phyloP scores from a whole-genome alignment of 2,113 vertebrate genomes.

The Paedocypris sp. region DNA sequence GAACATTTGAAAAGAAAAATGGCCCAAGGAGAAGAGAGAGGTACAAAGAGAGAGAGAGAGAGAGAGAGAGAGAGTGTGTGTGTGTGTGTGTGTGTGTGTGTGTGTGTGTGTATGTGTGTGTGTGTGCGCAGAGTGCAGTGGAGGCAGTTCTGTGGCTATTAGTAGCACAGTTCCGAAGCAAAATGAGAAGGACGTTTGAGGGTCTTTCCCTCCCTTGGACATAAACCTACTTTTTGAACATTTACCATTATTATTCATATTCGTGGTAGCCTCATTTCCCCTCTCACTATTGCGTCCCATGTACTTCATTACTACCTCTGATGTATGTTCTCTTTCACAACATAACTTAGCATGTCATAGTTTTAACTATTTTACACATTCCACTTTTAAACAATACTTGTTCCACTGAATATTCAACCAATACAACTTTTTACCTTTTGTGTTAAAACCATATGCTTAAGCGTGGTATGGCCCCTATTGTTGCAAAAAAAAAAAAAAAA shows the following conservation, averaged over 20 bases:
- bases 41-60: too few relatives aligned
- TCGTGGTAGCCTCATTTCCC: slow-evolving; percentile 26
- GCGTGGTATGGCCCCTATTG: too few relatives aligned
- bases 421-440: too few relatives aligned
- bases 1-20: slow-evolving; percentile 30
- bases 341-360: too few relatives aligned
- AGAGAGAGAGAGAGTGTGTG: too few relatives aligned
- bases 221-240: slow-evolving; percentile 27
- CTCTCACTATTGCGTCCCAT: slow-evolving; percentile 41
- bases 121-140: neutral
- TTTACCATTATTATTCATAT: slow-evolving; percentile 31
- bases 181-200: slow-evolving; percentile 29
- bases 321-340: neutral
- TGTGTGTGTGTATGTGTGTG: slow-evolving; percentile 1
- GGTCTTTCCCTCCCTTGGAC: slow-evolving; percentile 25
- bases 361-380: too few relatives aligned
- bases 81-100: too few relatives aligned
- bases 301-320: slow-evolving; percentile 23
- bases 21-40: slow-evolving; percentile 25
- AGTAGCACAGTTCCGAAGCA: slow-evolving; percentile 12
- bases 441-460: too few relatives aligned
- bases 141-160: slow-evolving; percentile 11
- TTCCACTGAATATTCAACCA: too few relatives aligned
- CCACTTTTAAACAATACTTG: too few relatives aligned
- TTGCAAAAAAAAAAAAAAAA: too few relatives aligned